phyloP scores from a whole-genome alignment of 2,113 vertebrate species.

The Eptesicus fuscus region DNA sequence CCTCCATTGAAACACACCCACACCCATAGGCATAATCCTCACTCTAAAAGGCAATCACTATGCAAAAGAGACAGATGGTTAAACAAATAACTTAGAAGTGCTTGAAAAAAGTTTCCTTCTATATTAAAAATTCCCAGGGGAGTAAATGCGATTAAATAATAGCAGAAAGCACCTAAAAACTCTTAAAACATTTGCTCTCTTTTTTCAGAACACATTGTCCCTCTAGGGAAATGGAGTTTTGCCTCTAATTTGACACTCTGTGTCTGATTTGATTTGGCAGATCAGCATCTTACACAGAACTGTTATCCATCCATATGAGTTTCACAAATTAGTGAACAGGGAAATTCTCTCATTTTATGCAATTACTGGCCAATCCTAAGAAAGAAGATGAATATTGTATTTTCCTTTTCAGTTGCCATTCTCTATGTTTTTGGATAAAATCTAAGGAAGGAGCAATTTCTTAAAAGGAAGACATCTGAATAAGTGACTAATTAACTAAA shows the following conservation, averaged over 20 bases:
- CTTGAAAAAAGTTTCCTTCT: neutral
- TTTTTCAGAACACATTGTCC: neutral
- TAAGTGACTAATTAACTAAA: neutral
- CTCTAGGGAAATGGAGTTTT: neutral
- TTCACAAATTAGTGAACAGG: neutral
- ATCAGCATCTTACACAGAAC: neutral
- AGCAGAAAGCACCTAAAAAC: neutral
- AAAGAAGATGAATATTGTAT: neutral
- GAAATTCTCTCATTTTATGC: neutral
- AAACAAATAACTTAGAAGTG: neutral
- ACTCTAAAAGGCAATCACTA: neutral
- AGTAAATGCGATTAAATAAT: neutral
- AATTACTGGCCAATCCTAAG: neutral
- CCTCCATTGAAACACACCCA: neutral
- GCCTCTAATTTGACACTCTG: neutral
- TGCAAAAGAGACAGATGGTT: neutral
- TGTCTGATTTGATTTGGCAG: neutral
- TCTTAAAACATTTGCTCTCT: neutral
- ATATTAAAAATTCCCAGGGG: neutral
- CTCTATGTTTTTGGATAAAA: neutral
- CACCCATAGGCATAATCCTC: neutral
- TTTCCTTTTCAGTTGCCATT: neutral
- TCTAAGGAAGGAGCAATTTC: neutral
- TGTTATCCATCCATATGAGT: neutral
- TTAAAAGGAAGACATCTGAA: neutral